These are phyloP conservation scores for Sylvia borin DNA, from an alignment of 2,797 vertebrate genomes.

Conservation along the genomic window DNA sequence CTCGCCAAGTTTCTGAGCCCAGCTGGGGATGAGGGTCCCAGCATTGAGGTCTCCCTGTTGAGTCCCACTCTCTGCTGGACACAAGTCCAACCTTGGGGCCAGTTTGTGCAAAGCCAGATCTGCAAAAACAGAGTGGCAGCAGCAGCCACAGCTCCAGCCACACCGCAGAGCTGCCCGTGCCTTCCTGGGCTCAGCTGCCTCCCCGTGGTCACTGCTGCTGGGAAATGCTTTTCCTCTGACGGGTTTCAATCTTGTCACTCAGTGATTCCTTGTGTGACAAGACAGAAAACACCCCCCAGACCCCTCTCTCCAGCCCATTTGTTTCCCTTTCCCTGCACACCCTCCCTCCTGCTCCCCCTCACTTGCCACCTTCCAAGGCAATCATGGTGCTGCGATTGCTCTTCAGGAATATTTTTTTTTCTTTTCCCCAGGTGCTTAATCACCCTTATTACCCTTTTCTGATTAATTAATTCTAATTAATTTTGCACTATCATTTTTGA, in stretches of 20 bases:
- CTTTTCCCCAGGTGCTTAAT: conserved; percentile 54
- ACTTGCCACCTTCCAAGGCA: neutral
- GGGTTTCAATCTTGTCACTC: conserved; percentile 14
- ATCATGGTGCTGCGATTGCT: neutral
- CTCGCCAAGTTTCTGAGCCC: neutral
- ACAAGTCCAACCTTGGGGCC: neutral
- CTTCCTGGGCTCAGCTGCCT: conserved; percentile 16
- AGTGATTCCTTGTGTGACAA: neutral
- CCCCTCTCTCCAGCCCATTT: neutral
- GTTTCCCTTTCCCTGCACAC: neutral
- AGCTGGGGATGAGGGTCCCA: neutral
- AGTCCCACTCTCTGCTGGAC: neutral
- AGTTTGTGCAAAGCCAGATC: neutral
- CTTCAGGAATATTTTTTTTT: conserved; percentile 14
- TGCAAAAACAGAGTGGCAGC: neutral
- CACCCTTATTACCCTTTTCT: conserved; percentile 66
- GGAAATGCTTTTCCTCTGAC: conserved; percentile 36
- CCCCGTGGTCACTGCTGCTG: conserved; percentile 15
- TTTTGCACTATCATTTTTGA: conserved; percentile 47
- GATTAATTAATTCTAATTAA: conserved; percentile 69
- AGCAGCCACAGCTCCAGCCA: neutral
- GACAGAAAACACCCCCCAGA: conserved; percentile 29
- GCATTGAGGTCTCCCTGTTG: neutral
- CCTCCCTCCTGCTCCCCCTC: neutral
- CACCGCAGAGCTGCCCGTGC: fast-evolving